phyloP scores from a whole-genome alignment of 2,888 invertebrate genomes.

The Himalopsyche tibetana region DNA sequence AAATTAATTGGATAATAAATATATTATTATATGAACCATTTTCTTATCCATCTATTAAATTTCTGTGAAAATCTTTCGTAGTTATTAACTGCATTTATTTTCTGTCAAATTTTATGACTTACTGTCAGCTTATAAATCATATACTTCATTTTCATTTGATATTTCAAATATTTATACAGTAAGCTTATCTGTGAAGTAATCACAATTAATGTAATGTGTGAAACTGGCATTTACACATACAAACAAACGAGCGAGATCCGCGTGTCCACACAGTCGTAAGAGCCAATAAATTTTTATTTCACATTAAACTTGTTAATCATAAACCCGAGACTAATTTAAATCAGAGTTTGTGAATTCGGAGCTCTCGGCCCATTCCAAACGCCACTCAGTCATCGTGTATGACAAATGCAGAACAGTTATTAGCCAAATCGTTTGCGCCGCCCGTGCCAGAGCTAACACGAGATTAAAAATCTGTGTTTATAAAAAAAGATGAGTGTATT shows the following conservation, averaged over 20 bases:
- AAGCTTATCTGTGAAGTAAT: not conserved
- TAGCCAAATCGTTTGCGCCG: slow-evolving; percentile 62
- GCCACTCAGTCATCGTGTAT: slow-evolving; percentile 52
- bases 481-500: slow-evolving; percentile 52
- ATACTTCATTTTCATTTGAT: not conserved
- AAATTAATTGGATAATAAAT: too few species aligned
- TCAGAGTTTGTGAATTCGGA: slow-evolving; percentile 36
- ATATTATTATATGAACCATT: not conserved
- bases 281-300: slow-evolving; percentile 51
- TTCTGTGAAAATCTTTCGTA: not conserved
- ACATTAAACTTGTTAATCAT: slow-evolving; percentile 56
- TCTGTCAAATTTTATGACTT: slow-evolving; percentile 5
- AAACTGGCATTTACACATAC: slow-evolving; percentile 11
- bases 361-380: slow-evolving; percentile 43
- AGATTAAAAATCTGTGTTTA: slow-evolving; percentile 59
- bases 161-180: not conserved
- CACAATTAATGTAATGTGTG: slow-evolving; percentile 18
- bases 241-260: slow-evolving; percentile 14
- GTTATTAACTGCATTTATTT: slow-evolving; percentile 1
- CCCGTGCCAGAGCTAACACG: slow-evolving; percentile 58
- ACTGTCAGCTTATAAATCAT: not conserved
- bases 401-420: slow-evolving; percentile 63
- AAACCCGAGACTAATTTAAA: slow-evolving; percentile 20
- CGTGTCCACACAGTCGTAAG: slow-evolving; percentile 1
- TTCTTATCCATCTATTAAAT: not conserved